Evolutionary conservation across 1,140 invertebrate species (phyloP).

Genomic region (Dryas iulia): DNA sequence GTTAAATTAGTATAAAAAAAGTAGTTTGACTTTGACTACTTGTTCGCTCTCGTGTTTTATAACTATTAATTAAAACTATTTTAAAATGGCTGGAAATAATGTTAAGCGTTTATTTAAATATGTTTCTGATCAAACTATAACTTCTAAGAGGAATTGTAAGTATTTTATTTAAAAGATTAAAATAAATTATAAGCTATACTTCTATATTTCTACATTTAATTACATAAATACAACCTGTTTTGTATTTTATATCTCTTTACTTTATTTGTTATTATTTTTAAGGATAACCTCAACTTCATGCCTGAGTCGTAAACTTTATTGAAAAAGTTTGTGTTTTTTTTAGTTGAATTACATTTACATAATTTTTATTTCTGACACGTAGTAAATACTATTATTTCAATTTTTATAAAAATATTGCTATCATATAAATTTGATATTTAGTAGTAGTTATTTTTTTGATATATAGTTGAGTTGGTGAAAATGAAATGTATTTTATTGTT

Average conservation of each 20-base stretch:
- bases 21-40: slow-evolving; percentile 26
- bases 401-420: no score
- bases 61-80: not conserved
- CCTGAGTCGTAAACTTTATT: no score
- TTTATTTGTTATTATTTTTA: no score
- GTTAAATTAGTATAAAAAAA: slow-evolving; percentile 15
- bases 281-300: no score
- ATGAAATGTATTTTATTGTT: not conserved
- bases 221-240: no score
- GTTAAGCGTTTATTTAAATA: slow-evolving; percentile 52
- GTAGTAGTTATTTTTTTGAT: no score
- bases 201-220: not conserved
- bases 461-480: not conserved
- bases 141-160: slow-evolving; percentile 58
- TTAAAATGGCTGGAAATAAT: slow-evolving; percentile 51
- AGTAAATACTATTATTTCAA: no score
- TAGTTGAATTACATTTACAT: no score
- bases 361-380: no score
- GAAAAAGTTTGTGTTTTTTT: no score
- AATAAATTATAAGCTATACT: not conserved
- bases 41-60: slow-evolving; percentile 7
- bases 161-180: slow-evolving; percentile 20
- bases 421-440: no score
- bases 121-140: slow-evolving; percentile 44
- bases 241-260: no score